Evolutionary conservation across 2,888 invertebrate genomes (phyloP).

Genomic region (Augochlorella aurata): DNA sequence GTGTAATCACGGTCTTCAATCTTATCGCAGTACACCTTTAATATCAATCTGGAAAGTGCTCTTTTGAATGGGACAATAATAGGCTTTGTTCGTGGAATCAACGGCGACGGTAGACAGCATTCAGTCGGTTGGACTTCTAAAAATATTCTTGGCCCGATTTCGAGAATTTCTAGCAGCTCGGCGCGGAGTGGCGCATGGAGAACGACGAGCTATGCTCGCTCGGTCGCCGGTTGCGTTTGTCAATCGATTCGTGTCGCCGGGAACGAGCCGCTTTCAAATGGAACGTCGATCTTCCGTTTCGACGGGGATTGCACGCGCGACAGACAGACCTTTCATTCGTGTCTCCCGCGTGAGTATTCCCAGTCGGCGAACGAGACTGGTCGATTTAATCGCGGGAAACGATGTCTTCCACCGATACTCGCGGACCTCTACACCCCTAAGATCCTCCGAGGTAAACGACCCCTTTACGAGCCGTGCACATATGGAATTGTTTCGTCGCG

Average conservation of each 20-base stretch:
- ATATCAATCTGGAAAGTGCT: slow-evolving; percentile 72
- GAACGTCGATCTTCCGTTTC: slow-evolving; percentile 23
- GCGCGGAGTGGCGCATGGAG: slow-evolving; percentile 2
- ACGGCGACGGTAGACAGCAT: slow-evolving; percentile 27
- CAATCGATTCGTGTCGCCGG: slow-evolving; percentile 43
- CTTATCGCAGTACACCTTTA: slow-evolving; percentile 61
- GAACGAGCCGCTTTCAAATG: slow-evolving; percentile 23
- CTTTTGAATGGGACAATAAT: slow-evolving; percentile 66
- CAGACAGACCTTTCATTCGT: not conserved
- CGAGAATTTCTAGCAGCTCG: slow-evolving; percentile 27
- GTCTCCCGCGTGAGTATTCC: not conserved
- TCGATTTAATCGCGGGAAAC: slow-evolving; percentile 32
- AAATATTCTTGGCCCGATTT: slow-evolving; percentile 40
- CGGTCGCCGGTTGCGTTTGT: slow-evolving; percentile 23
- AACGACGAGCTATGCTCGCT: not conserved
- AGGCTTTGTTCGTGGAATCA: slow-evolving; percentile 54
- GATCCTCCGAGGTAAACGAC: too few relatives aligned
- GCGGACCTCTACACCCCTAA: not conserved
- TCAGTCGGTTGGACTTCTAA: slow-evolving; percentile 30
- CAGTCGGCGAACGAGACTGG: slow-evolving; percentile 19
- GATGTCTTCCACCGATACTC: not conserved
- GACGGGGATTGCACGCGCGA: slow-evolving; percentile 28
- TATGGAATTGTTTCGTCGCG: too few relatives aligned
- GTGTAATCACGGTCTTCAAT: slow-evolving; percentile 42
- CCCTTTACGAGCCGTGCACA: too few relatives aligned